Evolutionary conservation across 2,113 vertebrate genomes (phyloP), one percentile per base, ranked within the genome.

Genomic region (Phycodurus eques): DNA sequence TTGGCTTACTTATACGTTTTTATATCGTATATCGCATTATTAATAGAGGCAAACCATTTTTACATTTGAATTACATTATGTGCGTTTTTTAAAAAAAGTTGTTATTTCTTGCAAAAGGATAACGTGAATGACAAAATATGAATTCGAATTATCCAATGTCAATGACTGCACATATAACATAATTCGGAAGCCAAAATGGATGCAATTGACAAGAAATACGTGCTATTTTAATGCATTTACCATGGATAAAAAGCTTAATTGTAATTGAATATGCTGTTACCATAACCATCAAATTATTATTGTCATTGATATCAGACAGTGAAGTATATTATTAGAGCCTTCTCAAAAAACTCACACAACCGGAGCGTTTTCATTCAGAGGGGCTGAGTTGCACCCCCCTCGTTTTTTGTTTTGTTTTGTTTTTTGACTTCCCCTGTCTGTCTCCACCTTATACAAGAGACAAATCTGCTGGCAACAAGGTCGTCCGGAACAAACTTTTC

Each of bases 381-480:
- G 27, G 22, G 49, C 15, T 68, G 72, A 43, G 67, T 42, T 42
- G 27, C 17, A 71, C 49, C n/a, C 80, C 68, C 72, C 27, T 27
- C 27, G 27, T 27, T 27, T 27, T 27, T 27, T 27, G 27, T 27
- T 27, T 27, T 27, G 27, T 1, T 27, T 27, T 27, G 27, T 46
- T 71, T 71, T 83, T 75, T 83, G 81, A 81, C 73, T 78, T 79
- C 88, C 85, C 82, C 72, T 27, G 81, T 82, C 72, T 27, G 80
- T 42, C 74, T 83, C 80, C 80, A 76, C 75, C 80, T 86, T 81
- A 83, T 87, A 82, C 74, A 78, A 81, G 77, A 85, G 84, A 87
- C 88, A 78, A 77, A 86, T 89, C 84, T 83, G 79, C 80, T 82
- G 88, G 90, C 88, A 91, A 78, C 88, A 92, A 93, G 88, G 91